Evolutionary conservation across 2,113 vertebrate species (phyloP).

Genomic region (Sapayoa aenigma): DNA sequence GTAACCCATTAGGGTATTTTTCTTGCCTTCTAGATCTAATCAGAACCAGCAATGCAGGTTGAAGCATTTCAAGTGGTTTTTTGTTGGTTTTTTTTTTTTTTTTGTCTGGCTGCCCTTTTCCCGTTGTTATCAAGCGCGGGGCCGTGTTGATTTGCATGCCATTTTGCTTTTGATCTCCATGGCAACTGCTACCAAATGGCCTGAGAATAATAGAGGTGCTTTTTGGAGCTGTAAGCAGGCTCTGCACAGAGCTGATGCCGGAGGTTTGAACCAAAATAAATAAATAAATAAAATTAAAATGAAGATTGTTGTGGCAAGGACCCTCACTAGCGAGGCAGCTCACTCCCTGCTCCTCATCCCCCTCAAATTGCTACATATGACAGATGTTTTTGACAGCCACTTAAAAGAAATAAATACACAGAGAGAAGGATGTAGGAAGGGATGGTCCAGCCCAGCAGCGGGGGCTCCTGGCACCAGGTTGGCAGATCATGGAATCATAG

Average conservation of each 20-base stretch:
- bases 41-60: conserved; percentile 23
- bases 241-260: background rate
- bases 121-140: conserved; percentile 56
- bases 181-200: conserved; percentile 77
- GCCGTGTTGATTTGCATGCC: conserved; percentile 78
- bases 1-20: conserved; percentile 8
- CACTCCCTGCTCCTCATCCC: background rate
- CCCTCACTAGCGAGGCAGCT: fast-evolving
- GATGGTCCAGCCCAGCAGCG: background rate
- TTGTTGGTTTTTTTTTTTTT: background rate
- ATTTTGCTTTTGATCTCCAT: conserved; percentile 80
- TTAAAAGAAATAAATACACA: background rate
- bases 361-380: fast-evolving
- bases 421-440: background rate
- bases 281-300: conserved; percentile 10
- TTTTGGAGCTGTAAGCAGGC: conserved; percentile 49
- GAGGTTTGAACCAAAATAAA: conserved; percentile 25
- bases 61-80: background rate
- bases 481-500: background rate
- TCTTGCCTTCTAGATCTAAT: conserved; percentile 14
- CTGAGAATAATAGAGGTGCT: conserved; percentile 72
- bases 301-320: background rate
- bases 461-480: background rate
- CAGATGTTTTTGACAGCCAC: background rate
- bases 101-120: conserved; percentile 47